Evolutionary conservation across 2,888 invertebrate genomes (phyloP), one percentile per base, ranked within the genome.

Genomic region (Leucophenga maculata): DNA sequence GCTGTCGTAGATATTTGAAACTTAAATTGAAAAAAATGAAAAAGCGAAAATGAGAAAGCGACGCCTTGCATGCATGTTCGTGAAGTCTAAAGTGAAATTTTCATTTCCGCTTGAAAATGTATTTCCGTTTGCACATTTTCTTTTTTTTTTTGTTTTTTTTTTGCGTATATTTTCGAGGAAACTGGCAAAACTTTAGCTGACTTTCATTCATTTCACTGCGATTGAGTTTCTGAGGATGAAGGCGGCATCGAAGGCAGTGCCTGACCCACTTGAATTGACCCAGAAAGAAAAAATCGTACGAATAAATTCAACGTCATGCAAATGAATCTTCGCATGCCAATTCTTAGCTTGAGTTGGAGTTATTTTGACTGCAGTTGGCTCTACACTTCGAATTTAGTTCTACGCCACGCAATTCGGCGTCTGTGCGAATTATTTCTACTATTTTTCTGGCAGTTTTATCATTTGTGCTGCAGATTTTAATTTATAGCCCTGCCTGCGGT

Each of bases 391-490:
- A 26, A n/a, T 52, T 67, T n/a, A 57, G 26, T 62, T 62, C 62
- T 4, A 39, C 39, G 39, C 39, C 3, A 39, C 39, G 39, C 39
- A n/a, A 50, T 16, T 50, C 52, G 46, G 48, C 14, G 8, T 46
- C 4, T 57, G 16, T 67, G 46, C 48, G 9, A 9, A 31, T 20
- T 65, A 67, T 64, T 50, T 48, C 32, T 69, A 39, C 39, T 1
- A 39, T 39, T 39, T 67, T 66, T 65, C 71, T 72, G 70, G 65
- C 67, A 66, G 72, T 72, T 77, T 80, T 80, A 80, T 83, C 80
- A 82, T 74, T 77, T 79, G 8, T 82, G 80, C 74, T 80, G 84
- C 80, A 84, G 80, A 70, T 74, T 72, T 77, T 79, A 80, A 84
- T 84, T 84, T 82, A 83, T 80, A 80, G 73, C 70, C 80, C 57